phyloP scores from a whole-genome alignment of 2,888 invertebrate genomes.

The Dioctria linearis region DNA sequence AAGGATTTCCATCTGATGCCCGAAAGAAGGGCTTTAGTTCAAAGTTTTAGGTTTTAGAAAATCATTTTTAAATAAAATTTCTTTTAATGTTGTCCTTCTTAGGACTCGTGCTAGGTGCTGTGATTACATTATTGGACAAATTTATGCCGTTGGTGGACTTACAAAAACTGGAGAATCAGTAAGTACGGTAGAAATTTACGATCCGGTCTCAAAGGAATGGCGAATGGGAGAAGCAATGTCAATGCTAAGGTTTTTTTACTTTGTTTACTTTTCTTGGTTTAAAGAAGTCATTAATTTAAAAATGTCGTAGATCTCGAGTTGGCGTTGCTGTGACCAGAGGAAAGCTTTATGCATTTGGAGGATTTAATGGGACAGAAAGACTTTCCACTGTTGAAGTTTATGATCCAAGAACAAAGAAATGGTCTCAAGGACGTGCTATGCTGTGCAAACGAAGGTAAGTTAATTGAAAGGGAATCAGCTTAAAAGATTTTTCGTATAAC shows the following conservation, averaged over 20 bases:
- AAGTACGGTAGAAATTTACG: conserved; percentile 88
- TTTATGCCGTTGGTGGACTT: conserved; percentile 89
- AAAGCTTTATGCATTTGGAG: conserved; percentile 85
- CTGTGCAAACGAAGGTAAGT: conserved; percentile 82
- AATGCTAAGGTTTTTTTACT: conserved; percentile 74
- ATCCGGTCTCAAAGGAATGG: conserved; percentile 82
- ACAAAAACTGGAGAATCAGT: conserved; percentile 88
- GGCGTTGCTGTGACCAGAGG: conserved; percentile 88
- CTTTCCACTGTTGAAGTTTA: conserved; percentile 89
- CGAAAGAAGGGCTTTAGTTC: conserved; percentile 82
- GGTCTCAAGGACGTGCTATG: conserved; percentile 86
- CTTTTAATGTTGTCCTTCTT: background rate
- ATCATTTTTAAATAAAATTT: background rate
- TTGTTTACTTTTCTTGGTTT: background rate
- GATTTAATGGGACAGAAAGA: conserved; percentile 88
- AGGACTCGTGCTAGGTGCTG: conserved; percentile 83
- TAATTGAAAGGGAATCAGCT: background rate
- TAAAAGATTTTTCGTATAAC: background rate
- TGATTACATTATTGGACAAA: conserved; percentile 82
- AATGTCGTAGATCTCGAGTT: conserved; percentile 77
- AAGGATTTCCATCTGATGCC: conserved; percentile 91
- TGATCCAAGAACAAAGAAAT: conserved; percentile 80
- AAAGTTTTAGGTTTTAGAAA: conserved; percentile 74
- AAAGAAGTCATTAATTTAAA: background rate
- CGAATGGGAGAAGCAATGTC: conserved; percentile 86